phyloP scores from a whole-genome alignment of 2,113 vertebrate genomes.

The Proteles cristata region DNA sequence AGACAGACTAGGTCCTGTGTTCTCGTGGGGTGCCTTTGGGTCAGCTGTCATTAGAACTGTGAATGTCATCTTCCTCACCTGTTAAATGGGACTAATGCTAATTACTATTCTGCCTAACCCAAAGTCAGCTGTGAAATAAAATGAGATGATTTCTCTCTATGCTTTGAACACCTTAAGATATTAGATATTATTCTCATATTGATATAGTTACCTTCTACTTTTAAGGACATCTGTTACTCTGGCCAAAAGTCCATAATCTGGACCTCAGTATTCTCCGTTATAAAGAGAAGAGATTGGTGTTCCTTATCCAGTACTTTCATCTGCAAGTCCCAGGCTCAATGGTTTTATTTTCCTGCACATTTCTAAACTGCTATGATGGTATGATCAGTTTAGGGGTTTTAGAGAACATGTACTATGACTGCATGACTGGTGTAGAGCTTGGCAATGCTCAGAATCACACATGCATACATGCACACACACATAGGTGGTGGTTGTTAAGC shows the following conservation, averaged over 20 bases:
- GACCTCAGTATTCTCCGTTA: neutral
- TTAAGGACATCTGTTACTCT: neutral
- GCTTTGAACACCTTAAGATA: neutral
- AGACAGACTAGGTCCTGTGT: neutral
- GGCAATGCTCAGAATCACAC: neutral
- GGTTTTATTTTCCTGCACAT: neutral
- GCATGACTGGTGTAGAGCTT: neutral
- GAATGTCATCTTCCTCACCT: neutral
- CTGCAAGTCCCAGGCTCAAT: neutral
- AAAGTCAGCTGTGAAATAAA: neutral
- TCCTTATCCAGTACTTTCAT: neutral
- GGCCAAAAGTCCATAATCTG: neutral
- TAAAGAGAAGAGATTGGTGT: neutral
- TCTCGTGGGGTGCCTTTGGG: neutral
- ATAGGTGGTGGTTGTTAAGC: neutral
- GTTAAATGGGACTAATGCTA: neutral
- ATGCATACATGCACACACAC: neutral
- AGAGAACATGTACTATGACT: neutral
- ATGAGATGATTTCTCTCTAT: neutral
- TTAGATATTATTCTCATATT: neutral
- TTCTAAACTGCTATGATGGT: neutral
- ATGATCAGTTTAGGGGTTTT: neutral
- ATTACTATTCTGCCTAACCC: neutral
- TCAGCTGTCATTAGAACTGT: neutral
- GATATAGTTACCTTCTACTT: neutral